These are phyloP conservation scores for Eremobia ochroleuca DNA, from an alignment of 2,888 invertebrate genomes.

Conservation along the genomic window DNA sequence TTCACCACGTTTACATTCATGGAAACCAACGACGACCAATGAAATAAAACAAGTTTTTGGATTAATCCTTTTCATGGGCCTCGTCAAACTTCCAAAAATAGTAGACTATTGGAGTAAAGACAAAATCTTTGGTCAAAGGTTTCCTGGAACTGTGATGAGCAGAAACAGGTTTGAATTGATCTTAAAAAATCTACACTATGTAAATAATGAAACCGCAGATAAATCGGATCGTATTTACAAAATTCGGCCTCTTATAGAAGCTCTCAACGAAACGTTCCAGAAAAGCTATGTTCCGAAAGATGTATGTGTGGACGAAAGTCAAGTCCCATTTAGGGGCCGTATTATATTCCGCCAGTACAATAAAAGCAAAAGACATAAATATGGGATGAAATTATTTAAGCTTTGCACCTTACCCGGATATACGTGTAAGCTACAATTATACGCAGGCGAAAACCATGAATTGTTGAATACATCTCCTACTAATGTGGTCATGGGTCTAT, in stretches of 20 bases:
- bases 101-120: background rate
- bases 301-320: slow-evolving; percentile 21
- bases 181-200: background rate
- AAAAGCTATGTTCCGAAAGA: slow-evolving; percentile 16
- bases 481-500: slow-evolving; percentile 25
- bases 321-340: slow-evolving; percentile 29
- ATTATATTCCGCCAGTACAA: slow-evolving; percentile 42
- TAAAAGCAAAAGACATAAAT: slow-evolving; percentile 11
- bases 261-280: slow-evolving; percentile 8
- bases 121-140: background rate
- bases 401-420: slow-evolving; percentile 56
- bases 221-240: slow-evolving; percentile 4
- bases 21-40: background rate
- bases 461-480: slow-evolving; percentile 16
- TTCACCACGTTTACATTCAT: background rate
- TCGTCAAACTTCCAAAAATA: slow-evolving; percentile 4
- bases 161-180: slow-evolving; percentile 6
- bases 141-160: slow-evolving; percentile 9
- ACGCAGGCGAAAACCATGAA: slow-evolving; percentile 20
- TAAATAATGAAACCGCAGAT: slow-evolving; percentile 19
- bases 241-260: slow-evolving; percentile 20
- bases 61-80: slow-evolving; percentile 7
- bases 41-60: background rate
- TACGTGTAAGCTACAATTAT: slow-evolving; percentile 25
- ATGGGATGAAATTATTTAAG: slow-evolving; percentile 56